Percentiles rank a stretch among this genome's conserved stretches.
Evolutionary conservation across 2,797 vertebrate species (phyloP).

Genomic region (Falco concolor): DNA sequence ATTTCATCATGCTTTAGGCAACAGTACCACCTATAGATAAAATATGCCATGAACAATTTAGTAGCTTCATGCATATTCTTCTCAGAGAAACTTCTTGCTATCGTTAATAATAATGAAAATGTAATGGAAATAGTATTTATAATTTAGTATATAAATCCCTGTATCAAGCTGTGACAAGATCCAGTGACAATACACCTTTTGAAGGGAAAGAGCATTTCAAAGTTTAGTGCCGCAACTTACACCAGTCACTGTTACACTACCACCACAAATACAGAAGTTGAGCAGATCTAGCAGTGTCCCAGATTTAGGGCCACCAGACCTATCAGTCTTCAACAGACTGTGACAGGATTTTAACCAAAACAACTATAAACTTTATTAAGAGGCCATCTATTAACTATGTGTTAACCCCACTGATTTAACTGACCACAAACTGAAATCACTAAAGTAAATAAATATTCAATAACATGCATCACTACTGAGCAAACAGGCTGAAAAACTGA

Average conservation of each 20-base stretch:
- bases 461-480: neutral
- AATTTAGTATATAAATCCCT: neutral
- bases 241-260: neutral
- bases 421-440: neutral
- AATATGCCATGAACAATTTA: neutral
- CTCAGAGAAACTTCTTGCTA: neutral
- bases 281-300: neutral
- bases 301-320: neutral
- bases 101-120: neutral
- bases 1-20: neutral
- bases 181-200: neutral
- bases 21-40: constrained; percentile 56
- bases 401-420: neutral
- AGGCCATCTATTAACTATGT: neutral
- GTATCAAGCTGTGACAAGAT: neutral
- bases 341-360: neutral
- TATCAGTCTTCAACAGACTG: neutral
- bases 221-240: neutral
- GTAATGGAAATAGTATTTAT: neutral
- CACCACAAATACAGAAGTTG: neutral
- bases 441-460: neutral
- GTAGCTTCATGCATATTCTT: neutral
- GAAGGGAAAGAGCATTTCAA: neutral
- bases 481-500: neutral
- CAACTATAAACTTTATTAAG: neutral